phyloP scores from a whole-genome alignment of 2,113 vertebrate species.

The Narcine bancroftii region DNA sequence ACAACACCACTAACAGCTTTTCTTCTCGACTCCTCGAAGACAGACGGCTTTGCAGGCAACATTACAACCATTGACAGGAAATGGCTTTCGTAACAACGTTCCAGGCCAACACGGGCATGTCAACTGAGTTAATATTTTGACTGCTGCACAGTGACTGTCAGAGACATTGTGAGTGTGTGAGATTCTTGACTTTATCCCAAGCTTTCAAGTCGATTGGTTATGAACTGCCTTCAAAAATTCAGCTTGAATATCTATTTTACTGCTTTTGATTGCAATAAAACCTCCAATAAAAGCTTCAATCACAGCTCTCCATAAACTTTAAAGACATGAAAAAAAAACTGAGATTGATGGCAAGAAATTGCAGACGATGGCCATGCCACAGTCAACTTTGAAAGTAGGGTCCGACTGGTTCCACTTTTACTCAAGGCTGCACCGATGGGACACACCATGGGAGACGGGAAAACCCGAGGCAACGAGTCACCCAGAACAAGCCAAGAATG shows the following conservation, averaged over 20 bases:
- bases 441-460: not conserved
- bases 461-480: not conserved
- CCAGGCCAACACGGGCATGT: not conserved
- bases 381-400: not conserved
- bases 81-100: not conserved
- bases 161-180: not conserved
- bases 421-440: not conserved
- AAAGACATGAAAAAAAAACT: conserved; percentile 26
- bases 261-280: conserved; percentile 19
- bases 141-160: not conserved
- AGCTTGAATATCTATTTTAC: conserved; percentile 17
- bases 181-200: not conserved
- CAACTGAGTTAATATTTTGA: not conserved
- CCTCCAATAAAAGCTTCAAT: conserved; percentile 11
- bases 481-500: not conserved
- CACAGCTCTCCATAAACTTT: conserved; percentile 30
- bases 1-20: not conserved
- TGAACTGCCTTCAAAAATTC: conserved; percentile 9
- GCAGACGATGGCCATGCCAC: not conserved
- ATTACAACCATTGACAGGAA: conserved; percentile 31
- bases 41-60: not conserved
- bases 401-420: conserved; percentile 26
- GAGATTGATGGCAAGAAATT: conserved; percentile 12
- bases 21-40: conserved; percentile 2
- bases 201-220: conserved; percentile 15